phyloP scores from a whole-genome alignment of 2,113 vertebrate species.

The Eolophus roseicapilla region DNA sequence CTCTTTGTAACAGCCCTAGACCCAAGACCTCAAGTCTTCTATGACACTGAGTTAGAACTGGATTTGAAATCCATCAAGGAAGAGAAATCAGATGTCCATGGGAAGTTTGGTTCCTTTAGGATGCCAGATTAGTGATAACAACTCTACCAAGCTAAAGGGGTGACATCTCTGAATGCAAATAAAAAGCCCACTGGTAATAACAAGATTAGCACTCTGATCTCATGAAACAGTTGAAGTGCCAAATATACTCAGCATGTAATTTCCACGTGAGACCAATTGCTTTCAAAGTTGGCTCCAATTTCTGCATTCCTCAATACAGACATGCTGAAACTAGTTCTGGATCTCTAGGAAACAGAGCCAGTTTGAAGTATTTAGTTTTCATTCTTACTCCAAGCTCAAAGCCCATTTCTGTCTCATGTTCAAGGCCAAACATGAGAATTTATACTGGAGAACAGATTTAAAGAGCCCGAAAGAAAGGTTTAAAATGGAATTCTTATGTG shows the following conservation, averaged over 20 bases:
- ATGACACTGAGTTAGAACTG: not conserved
- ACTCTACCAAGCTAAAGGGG: not conserved
- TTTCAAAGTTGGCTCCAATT: not conserved
- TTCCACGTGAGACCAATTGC: not conserved
- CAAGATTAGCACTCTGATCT: not conserved
- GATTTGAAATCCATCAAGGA: not conserved
- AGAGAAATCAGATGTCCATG: not conserved
- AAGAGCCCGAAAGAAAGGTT: not conserved
- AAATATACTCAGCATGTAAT: not conserved
- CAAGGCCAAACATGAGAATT: constrained; percentile 15
- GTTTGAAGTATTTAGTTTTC: not conserved
- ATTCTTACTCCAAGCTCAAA: not conserved
- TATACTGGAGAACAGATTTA: not conserved
- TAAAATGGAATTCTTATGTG: not conserved
- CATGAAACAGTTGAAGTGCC: not conserved
- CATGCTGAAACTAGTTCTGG: not conserved
- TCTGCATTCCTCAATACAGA: not conserved
- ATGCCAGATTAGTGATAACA: not conserved
- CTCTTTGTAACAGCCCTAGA: not conserved
- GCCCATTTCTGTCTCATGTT: not conserved
- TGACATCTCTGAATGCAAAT: not conserved
- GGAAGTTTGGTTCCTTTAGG: not conserved
- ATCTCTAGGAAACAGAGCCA: not conserved
- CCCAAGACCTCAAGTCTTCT: not conserved
- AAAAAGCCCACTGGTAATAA: not conserved